Evolutionary conservation across 92 coral and sea anemone genomes (phyloP).

Genomic region (Parazoanthus atlanticus): DNA sequence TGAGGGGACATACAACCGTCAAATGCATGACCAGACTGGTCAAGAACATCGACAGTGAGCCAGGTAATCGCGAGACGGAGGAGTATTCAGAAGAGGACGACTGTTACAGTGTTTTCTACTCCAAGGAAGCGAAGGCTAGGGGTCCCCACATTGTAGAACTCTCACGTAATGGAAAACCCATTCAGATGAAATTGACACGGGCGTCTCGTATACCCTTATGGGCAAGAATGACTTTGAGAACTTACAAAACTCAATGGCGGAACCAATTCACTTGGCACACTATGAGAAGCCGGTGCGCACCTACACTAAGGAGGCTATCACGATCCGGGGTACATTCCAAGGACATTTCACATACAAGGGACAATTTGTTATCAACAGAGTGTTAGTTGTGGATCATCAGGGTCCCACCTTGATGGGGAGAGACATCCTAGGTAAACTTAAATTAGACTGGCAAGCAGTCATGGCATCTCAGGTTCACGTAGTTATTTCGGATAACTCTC

Average conservation of each 20-base stretch:
- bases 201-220: neutral
- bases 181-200: too few species aligned
- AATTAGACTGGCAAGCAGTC: neutral
- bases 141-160: too few species aligned
- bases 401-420: conserved; percentile 38
- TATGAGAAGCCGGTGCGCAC: conserved; percentile 4
- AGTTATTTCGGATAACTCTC: conserved; percentile 24
- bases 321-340: too few species aligned
- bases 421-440: neutral
- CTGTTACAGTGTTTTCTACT: neutral
- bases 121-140: too few species aligned
- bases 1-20: conserved; percentile 7
- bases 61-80: neutral
- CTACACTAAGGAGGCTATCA: neutral
- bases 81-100: neutral
- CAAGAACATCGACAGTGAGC: conserved; percentile 12
- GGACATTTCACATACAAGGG: conserved; percentile 28
- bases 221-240: neutral
- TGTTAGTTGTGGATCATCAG: conserved; percentile 24
- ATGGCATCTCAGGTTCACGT: conserved; percentile 27
- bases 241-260: neutral
- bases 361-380: neutral
- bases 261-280: neutral
- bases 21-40: neutral
- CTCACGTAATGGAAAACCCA: too few species aligned